Evolutionary conservation across 2,888 invertebrate genomes (phyloP).

Genomic region (Salpingus planirostris): DNA sequence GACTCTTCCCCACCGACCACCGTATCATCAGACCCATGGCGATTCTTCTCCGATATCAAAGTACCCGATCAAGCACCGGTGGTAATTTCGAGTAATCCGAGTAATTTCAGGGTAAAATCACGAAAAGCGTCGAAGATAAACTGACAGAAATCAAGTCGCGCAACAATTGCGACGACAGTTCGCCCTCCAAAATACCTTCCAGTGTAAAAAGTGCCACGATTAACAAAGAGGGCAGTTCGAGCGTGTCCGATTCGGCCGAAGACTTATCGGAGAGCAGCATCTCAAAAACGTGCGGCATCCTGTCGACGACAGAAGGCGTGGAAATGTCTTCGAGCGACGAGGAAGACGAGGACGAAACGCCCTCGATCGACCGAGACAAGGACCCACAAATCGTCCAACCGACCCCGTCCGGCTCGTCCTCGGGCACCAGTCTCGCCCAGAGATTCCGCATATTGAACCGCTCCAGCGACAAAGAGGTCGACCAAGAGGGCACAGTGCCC

Average conservation of each 20-base stretch:
- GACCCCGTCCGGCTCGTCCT: background rate
- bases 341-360: conserved; percentile 39
- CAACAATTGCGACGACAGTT: conserved; percentile 29
- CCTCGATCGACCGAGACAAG: conserved; percentile 32
- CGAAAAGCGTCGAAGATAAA: conserved; percentile 71
- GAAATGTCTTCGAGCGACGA: conserved; percentile 44
- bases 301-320: conserved; percentile 40
- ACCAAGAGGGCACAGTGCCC: conserved; percentile 27
- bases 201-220: conserved; percentile 24
- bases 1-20: conserved; percentile 44
- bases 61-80: conserved; percentile 19
- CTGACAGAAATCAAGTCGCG: conserved; percentile 54
- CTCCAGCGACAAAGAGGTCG: background rate
- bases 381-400: background rate
- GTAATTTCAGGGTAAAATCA: conserved; percentile 61
- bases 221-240: conserved; percentile 51
- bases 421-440: conserved; percentile 20
- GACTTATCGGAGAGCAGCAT: conserved; percentile 43
- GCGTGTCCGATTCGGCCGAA: conserved; percentile 54
- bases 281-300: conserved; percentile 37
- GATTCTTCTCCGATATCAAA: conserved; percentile 60
- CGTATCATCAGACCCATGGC: conserved; percentile 65
- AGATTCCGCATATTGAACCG: conserved; percentile 26
- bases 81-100: background rate
- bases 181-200: conserved; percentile 22